These are phyloP conservation scores for Tiliacea aurago DNA, from an alignment of 2,888 invertebrate genomes.

Conservation along the genomic window DNA sequence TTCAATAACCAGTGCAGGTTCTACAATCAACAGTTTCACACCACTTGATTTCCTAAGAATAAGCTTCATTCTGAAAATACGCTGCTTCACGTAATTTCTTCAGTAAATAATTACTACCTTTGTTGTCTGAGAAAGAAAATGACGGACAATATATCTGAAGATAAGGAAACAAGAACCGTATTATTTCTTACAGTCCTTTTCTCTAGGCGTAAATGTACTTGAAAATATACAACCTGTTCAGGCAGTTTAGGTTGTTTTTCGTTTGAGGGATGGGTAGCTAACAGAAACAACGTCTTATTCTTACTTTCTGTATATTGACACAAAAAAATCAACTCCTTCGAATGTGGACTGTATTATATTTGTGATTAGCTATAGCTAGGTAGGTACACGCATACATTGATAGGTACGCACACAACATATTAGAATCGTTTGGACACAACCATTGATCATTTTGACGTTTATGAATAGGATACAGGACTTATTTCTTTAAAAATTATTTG, in stretches of 20 bases:
- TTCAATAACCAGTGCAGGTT: not conserved
- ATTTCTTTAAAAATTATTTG: not conserved
- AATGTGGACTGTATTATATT: too few relatives aligned
- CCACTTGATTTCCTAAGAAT: not conserved
- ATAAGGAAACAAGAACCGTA: slow-evolving; percentile 27
- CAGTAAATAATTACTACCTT: slow-evolving; percentile 45
- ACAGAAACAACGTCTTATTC: too few relatives aligned
- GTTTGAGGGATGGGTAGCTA: too few relatives aligned
- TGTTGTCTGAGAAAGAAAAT: slow-evolving; percentile 38
- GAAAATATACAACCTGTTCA: too few relatives aligned
- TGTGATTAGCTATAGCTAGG: too few relatives aligned
- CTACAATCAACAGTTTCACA: not conserved
- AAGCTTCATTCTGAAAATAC: slow-evolving; percentile 17
- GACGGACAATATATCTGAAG: slow-evolving; percentile 31
- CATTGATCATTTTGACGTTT: not conserved
- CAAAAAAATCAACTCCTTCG: too few relatives aligned
- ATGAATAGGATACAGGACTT: not conserved
- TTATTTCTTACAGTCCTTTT: slow-evolving; percentile 21
- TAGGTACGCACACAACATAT: too few relatives aligned
- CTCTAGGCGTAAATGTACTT: slow-evolving; percentile 1
- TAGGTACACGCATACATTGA: too few relatives aligned
- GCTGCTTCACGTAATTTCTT: slow-evolving; percentile 16
- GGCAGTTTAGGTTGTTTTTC: too few relatives aligned
- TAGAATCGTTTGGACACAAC: too few relatives aligned
- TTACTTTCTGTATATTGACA: too few relatives aligned